Percentiles rank a stretch among this genome's conserved stretches.
These are phyloP conservation scores for Podarcis cretensis DNA, from an alignment of 2,113 vertebrate genomes.

Conservation along the genomic window DNA sequence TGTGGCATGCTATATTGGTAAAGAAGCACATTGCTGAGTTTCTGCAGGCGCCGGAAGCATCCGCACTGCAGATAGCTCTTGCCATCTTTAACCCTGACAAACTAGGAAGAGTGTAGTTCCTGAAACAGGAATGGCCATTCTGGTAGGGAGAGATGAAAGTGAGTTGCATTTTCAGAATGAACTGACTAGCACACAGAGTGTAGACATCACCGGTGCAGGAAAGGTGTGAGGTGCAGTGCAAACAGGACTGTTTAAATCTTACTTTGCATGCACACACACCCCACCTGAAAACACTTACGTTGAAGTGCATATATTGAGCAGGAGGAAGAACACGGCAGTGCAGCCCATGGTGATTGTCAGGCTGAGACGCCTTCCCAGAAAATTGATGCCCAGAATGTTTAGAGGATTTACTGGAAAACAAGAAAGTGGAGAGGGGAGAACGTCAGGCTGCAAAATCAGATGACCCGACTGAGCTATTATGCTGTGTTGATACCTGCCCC, in stretches of 20 bases:
- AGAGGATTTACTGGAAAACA: slow-evolving; percentile 86
- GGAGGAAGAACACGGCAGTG: slow-evolving; percentile 86
- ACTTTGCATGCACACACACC: neutral
- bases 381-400: slow-evolving; percentile 87
- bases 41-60: too few species aligned
- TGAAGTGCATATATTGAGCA: slow-evolving; percentile 89
- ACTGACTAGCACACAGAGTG: neutral
- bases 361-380: slow-evolving; percentile 84
- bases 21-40: neutral
- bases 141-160: neutral
- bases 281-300: slow-evolving; percentile 75
- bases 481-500: neutral
- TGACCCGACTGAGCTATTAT: too few species aligned
- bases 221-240: neutral
- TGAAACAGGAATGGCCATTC: neutral
- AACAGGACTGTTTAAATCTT: fast-evolving
- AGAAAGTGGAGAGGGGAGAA: neutral
- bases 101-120: neutral
- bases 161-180: neutral
- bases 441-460: neutral
- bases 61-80: too few species aligned
- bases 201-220: neutral
- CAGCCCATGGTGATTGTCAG: slow-evolving; percentile 85
- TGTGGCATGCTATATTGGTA: neutral
- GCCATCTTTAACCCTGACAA: neutral